Percentiles rank a stretch among this genome's conserved stretches.
These are phyloP conservation scores for Trochalopteron elliotii DNA, from an alignment of 2,113 vertebrate species.

Conservation along the genomic window DNA sequence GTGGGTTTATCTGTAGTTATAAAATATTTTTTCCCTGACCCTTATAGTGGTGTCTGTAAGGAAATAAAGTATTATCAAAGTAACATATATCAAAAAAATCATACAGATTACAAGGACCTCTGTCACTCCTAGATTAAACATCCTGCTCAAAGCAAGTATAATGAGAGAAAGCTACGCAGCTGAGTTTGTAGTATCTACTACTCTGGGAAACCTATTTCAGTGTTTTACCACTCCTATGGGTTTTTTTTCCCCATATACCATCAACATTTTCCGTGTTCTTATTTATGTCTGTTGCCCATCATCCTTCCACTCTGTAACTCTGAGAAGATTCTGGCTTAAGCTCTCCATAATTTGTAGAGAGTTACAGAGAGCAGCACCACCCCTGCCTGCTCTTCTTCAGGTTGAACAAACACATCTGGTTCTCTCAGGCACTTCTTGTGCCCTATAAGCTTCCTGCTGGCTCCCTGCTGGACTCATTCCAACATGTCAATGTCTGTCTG, in stretches of 20 bases:
- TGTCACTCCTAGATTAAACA: not conserved
- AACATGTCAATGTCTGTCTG: not conserved
- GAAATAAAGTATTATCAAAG: not conserved
- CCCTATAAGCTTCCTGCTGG: not conserved
- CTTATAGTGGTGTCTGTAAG: not conserved
- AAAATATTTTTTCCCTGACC: not conserved
- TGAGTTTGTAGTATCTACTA: not conserved
- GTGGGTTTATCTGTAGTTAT: not conserved
- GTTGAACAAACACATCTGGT: not conserved
- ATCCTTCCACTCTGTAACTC: not conserved
- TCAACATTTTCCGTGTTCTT: not conserved
- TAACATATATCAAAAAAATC: not conserved
- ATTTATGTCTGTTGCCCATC: not conserved
- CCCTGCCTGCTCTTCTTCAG: not conserved
- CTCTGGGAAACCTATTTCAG: not conserved
- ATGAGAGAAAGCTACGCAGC: rapidly evolving
- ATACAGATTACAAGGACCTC: not conserved
- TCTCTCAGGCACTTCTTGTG: not conserved
- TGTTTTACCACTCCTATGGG: not conserved
- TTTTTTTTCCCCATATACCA: rapidly evolving
- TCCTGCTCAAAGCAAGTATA: not conserved
- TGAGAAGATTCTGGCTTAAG: not conserved
- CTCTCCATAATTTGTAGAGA: not conserved
- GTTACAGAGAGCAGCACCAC: not conserved
- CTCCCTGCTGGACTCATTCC: not conserved